Evolutionary conservation across 2,797 vertebrate genomes (phyloP).

Genomic region (Notamacropus eugenii): DNA sequence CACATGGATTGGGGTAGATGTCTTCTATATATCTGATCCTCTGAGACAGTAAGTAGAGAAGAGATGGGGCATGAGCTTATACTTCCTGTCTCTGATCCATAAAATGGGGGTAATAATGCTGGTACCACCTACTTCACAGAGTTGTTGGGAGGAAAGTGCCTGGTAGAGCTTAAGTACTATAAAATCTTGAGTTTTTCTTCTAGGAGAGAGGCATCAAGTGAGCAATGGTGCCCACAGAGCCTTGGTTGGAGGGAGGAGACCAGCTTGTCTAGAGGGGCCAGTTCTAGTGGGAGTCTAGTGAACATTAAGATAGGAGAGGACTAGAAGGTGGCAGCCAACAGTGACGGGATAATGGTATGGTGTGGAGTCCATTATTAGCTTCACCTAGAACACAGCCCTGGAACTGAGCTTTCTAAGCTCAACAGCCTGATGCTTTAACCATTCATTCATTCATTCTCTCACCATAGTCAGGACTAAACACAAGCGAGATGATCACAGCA

Average conservation of each 20-base stretch:
- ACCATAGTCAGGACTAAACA: not conserved
- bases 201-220: not conserved
- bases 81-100: not conserved
- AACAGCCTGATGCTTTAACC: not conserved
- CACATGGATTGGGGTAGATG: not conserved
- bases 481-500: not conserved
- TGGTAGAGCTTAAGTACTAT: not conserved
- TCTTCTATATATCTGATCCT: not conserved
- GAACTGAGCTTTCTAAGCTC: not conserved
- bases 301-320: not conserved
- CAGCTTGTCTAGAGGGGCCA: not conserved
- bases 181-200: not conserved
- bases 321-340: not conserved
- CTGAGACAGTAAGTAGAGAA: not conserved
- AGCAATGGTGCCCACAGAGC: not conserved
- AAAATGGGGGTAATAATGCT: not conserved
- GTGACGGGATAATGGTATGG: not conserved
- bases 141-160: not conserved
- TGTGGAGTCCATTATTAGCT: not conserved
- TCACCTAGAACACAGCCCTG: not conserved
- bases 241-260: not conserved
- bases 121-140: not conserved
- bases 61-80: not conserved
- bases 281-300: not conserved
- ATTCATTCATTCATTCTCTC: not conserved